Percentiles rank a stretch among this genome's conserved stretches.
Conservation (phyloP, 2,113 vertebrate genomes). For the Phoxinus phoxinus region DNA sequence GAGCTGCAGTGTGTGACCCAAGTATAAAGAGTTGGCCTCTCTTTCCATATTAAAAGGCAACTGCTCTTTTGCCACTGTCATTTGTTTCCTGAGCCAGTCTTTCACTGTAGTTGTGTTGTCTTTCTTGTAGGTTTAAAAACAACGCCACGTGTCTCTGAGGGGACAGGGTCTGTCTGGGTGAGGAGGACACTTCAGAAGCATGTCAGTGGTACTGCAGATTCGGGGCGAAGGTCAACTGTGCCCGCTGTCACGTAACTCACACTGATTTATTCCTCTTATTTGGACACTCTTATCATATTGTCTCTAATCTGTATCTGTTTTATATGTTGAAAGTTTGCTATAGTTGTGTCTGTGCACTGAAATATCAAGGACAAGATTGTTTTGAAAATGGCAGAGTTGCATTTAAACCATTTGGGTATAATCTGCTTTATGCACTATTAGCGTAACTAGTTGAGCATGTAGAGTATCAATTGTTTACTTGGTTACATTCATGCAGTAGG, state of each 20-base stretch:
- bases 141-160: constrained; percentile 2
- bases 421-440: not conserved
- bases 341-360: constrained; percentile 7
- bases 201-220: not conserved
- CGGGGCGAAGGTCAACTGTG: constrained; percentile 44
- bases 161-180: not conserved
- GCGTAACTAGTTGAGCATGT: not conserved
- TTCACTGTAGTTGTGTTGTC: constrained; percentile 3
- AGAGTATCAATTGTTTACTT: not conserved
- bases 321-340: not conserved
- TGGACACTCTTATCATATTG: not conserved
- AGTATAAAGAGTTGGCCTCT: constrained; percentile 38
- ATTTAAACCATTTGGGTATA: not conserved
- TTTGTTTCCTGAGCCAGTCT: not conserved
- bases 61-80: constrained; percentile 40
- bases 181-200: constrained; percentile 9
- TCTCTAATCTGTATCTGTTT: constrained; percentile 4
- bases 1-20: constrained; percentile 31
- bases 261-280: not conserved
- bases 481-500: not conserved
- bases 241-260: constrained; percentile 37
- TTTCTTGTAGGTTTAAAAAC: constrained; percentile 19
- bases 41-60: constrained; percentile 34
- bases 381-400: not conserved
- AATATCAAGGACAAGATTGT: not conserved